These are phyloP conservation scores for Drosophila neotestacea DNA, from an alignment of 2,888 invertebrate species.

Conservation along the genomic window DNA sequence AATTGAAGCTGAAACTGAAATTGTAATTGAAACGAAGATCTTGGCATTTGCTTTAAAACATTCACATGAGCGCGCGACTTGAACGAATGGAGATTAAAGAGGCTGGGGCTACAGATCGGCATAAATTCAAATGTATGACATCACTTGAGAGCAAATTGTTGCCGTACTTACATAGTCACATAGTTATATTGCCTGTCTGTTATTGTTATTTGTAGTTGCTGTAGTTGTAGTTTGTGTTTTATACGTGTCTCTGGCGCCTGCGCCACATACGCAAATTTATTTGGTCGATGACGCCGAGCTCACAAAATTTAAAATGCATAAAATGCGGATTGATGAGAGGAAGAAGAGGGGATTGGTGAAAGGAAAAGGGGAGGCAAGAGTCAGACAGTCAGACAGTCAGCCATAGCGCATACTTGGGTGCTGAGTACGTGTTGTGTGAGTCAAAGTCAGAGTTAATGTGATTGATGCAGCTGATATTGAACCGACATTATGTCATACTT, in stretches of 20 bases:
- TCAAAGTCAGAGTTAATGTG: conserved; percentile 62
- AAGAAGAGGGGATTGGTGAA: not conserved
- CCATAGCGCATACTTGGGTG: conserved; percentile 32
- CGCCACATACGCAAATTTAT: conserved; percentile 63
- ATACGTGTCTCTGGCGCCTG: conserved; percentile 68
- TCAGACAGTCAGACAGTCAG: not conserved
- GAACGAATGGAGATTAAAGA: conserved; percentile 48
- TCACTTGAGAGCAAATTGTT: conserved; percentile 61
- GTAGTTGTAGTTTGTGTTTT: conserved; percentile 36
- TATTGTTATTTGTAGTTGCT: conserved; percentile 37
- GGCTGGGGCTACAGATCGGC: conserved; percentile 45
- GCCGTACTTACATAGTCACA: not conserved
- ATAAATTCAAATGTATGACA: conserved; percentile 71
- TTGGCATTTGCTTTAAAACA: conserved; percentile 36
- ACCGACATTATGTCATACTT: conserved; percentile 55
- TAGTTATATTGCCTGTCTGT: conserved; percentile 20
- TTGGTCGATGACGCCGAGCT: conserved; percentile 53
- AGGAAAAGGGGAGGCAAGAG: not conserved
- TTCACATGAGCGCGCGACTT: conserved; percentile 48
- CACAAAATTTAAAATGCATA: conserved; percentile 51
- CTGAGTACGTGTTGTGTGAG: conserved; percentile 51
- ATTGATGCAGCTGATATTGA: conserved; percentile 62
- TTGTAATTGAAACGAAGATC: conserved; percentile 51
- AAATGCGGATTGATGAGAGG: not conserved
- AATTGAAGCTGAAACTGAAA: conserved; percentile 32